Evolutionary conservation across 1,140 invertebrate genomes (phyloP).

Genomic region (Aporrectodea caliginosa): DNA sequence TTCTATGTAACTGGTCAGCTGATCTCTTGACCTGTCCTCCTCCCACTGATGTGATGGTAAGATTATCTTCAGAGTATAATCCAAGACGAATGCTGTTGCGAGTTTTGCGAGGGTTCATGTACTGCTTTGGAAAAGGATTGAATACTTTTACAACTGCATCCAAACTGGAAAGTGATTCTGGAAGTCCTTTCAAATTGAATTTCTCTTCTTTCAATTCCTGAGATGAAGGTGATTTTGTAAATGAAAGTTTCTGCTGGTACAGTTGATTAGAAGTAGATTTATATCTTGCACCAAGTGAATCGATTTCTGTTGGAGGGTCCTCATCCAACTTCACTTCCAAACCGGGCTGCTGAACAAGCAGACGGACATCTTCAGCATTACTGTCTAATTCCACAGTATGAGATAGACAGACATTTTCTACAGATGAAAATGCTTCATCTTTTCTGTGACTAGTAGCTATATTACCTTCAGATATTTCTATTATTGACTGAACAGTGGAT

Average conservation of each 20-base stretch:
- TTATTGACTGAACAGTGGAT: no score
- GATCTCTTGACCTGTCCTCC: conserved; percentile 1
- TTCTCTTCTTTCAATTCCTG: background rate
- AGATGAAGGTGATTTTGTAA: background rate
- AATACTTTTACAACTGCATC: conserved; percentile 34
- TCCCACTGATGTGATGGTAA: no score
- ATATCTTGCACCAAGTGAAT: background rate
- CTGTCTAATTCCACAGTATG: no score
- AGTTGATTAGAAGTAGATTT: background rate
- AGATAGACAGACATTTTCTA: no score
- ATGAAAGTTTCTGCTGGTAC: conserved; percentile 8
- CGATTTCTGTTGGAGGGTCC: background rate
- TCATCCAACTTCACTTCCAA: no score
- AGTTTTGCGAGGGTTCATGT: conserved; percentile 40
- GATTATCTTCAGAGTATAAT: conserved; percentile 38
- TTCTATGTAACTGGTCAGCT: background rate
- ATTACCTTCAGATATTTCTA: no score
- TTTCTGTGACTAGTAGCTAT: no score
- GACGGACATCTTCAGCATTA: no score
- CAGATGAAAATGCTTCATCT: no score
- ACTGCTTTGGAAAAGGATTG: conserved; percentile 44
- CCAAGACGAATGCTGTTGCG: conserved; percentile 46
- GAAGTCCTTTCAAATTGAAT: background rate
- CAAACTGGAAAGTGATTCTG: conserved; percentile 17
- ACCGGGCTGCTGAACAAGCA: no score